These are phyloP conservation scores for Lithophane leautieri DNA, from an alignment of 2,888 invertebrate genomes.

Conservation along the genomic window DNA sequence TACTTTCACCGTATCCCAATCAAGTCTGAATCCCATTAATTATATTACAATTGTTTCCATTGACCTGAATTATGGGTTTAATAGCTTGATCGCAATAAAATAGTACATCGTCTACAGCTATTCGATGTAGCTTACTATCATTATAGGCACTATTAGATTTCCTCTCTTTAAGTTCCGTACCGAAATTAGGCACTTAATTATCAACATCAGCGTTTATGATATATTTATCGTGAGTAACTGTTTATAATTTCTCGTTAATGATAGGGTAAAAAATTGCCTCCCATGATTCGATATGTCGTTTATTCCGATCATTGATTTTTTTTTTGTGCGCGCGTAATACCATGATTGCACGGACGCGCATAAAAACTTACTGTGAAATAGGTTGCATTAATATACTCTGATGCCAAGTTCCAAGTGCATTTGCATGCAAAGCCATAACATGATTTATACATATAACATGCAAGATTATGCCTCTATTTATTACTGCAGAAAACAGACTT, in stretches of 20 bases:
- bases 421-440: neutral
- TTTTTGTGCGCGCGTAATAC: slow-evolving; percentile 21
- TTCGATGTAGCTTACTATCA: slow-evolving; percentile 56
- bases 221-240: slow-evolving; percentile 66
- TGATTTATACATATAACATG: neutral
- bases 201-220: slow-evolving; percentile 57
- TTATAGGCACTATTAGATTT: slow-evolving; percentile 61
- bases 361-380: neutral
- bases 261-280: slow-evolving; percentile 44
- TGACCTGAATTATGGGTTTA: slow-evolving; percentile 58
- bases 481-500: neutral
- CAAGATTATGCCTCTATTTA: neutral
- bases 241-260: slow-evolving; percentile 62
- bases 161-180: slow-evolving; percentile 57
- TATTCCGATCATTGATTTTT: slow-evolving; percentile 45
- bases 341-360: neutral
- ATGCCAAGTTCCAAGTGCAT: neutral
- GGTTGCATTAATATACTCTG: neutral
- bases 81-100: slow-evolving; percentile 45
- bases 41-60: slow-evolving; percentile 54
- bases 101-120: slow-evolving; percentile 50
- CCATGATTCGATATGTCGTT: slow-evolving; percentile 42
- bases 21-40: slow-evolving; percentile 56
- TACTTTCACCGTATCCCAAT: slow-evolving; percentile 55
- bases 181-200: slow-evolving; percentile 58